A percentile compares a stretch with the other conserved stretches of the same genome.
phyloP scores from a whole-genome alignment of 2,888 invertebrate genomes.

The Octonoba sinensis region DNA sequence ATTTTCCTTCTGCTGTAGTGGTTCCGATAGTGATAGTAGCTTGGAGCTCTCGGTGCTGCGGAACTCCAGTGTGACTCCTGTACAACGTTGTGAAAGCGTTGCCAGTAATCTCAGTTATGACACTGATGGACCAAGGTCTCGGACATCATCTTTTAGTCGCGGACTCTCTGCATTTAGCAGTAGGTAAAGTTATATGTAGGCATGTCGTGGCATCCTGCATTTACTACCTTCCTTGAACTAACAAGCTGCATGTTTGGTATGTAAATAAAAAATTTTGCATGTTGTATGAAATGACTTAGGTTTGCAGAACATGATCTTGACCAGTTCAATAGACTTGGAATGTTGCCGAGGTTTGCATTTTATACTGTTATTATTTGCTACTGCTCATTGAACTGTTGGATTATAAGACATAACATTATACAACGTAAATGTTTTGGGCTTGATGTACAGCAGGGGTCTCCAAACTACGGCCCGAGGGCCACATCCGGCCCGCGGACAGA shows the following conservation, averaged over 20 bases:
- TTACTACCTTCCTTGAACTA: conserved; percentile 22
- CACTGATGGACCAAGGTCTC: conserved; percentile 49
- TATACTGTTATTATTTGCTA: too few relatives aligned
- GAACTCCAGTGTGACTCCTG: conserved; percentile 58
- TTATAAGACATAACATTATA: too few relatives aligned
- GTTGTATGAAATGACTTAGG: neutral
- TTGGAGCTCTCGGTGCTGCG: conserved; percentile 62
- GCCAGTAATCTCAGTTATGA: conserved; percentile 61
- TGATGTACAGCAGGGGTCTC: too few relatives aligned
- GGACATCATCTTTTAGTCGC: conserved; percentile 56
- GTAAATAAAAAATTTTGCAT: conserved; percentile 1
- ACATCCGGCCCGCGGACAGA: too few relatives aligned
- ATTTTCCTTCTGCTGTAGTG: conserved; percentile 47
- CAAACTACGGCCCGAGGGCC: too few relatives aligned
- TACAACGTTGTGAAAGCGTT: conserved; percentile 60
- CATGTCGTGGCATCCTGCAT: conserved; percentile 64
- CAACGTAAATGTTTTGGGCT: too few relatives aligned
- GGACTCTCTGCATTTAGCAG: conserved; percentile 65
- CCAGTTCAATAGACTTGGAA: too few relatives aligned
- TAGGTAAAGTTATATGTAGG: conserved; percentile 66
- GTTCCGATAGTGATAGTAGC: conserved; percentile 66
- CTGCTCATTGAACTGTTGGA: too few relatives aligned
- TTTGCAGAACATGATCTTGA: too few relatives aligned
- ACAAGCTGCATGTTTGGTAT: conserved; percentile 28
- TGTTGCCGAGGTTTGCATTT: too few relatives aligned